Evolutionary conservation across 2,113 vertebrate species (phyloP).

Genomic region (Ornithorhynchus anatinus): DNA sequence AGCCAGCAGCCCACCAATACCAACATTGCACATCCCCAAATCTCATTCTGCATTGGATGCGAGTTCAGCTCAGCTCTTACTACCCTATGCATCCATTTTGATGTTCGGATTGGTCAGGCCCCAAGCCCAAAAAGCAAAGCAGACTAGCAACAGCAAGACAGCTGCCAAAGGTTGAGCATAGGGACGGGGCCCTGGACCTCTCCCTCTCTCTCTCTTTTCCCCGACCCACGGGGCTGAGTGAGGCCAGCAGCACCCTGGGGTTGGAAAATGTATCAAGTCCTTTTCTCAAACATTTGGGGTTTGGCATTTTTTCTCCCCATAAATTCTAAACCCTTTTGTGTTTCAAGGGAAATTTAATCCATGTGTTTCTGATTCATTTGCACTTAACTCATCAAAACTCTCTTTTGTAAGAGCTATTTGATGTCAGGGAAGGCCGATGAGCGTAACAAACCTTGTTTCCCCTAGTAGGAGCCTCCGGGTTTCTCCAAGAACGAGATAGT

Average conservation of each 20-base stretch:
- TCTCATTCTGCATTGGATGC: no score
- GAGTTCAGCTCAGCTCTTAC: no score
- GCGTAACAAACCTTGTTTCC: slow-evolving; percentile 41
- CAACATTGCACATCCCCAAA: no score
- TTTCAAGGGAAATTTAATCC: slow-evolving; percentile 61
- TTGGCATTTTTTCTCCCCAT: slow-evolving; percentile 19
- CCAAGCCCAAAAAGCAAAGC: no score
- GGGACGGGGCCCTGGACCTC: background rate
- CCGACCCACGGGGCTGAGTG: background rate
- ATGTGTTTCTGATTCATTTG: slow-evolving; percentile 58
- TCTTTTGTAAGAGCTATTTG: slow-evolving; percentile 62
- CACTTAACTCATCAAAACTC: no score
- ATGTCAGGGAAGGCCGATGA: slow-evolving; percentile 44
- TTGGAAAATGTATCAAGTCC: slow-evolving; percentile 17
- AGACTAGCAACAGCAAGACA: no score
- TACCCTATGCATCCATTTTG: no score
- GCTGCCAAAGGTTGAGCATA: background rate
- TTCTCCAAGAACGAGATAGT: slow-evolving; percentile 35
- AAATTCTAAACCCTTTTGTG: slow-evolving; percentile 47
- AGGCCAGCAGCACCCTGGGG: background rate
- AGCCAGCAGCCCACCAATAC: no score
- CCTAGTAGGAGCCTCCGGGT: slow-evolving; percentile 27
- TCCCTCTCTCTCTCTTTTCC: no score
- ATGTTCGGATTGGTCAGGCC: no score
- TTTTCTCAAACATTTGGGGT: slow-evolving; percentile 21